A percentile compares a stretch with the other conserved stretches of the same genome.
phyloP scores from a whole-genome alignment of 1,140 invertebrate genomes.

The Halictus rubicundus region DNA sequence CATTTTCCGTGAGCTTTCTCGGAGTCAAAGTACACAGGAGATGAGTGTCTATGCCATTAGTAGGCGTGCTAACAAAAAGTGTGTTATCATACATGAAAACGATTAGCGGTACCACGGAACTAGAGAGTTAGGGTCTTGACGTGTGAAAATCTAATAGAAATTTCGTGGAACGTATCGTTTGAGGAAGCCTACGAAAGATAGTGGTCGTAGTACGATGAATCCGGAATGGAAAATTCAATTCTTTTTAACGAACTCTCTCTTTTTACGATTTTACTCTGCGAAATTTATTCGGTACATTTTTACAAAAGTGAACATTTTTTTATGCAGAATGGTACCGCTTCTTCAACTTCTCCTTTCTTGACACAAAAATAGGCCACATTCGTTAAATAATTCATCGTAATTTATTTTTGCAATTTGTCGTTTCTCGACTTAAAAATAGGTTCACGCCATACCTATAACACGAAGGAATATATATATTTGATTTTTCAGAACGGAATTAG shows the following conservation, averaged over 20 bases:
- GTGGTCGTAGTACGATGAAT: not conserved
- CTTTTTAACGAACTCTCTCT: not conserved
- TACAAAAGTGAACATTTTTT: no score
- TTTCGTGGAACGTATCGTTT: not conserved
- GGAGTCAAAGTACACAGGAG: not conserved
- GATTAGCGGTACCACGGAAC: not conserved
- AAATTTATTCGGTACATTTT: not conserved
- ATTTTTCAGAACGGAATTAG: no score
- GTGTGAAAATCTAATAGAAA: constrained; percentile 21
- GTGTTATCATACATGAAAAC: constrained; percentile 19
- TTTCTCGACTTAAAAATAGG: no score
- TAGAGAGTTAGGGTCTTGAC: not conserved
- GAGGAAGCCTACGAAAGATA: not conserved
- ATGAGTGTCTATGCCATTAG: not conserved
- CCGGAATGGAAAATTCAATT: not conserved
- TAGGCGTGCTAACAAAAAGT: constrained; percentile 3
- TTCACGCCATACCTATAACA: no score
- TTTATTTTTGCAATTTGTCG: no score
- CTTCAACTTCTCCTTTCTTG: no score
- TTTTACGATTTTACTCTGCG: not conserved
- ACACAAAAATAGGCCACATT: no score
- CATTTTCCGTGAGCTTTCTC: not conserved
- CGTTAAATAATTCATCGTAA: no score
- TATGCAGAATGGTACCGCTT: no score
- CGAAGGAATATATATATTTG: no score